These are phyloP conservation scores for Zygothrica quintamaculata DNA, from an alignment of 2,888 invertebrate genomes.

Conservation along the genomic window DNA sequence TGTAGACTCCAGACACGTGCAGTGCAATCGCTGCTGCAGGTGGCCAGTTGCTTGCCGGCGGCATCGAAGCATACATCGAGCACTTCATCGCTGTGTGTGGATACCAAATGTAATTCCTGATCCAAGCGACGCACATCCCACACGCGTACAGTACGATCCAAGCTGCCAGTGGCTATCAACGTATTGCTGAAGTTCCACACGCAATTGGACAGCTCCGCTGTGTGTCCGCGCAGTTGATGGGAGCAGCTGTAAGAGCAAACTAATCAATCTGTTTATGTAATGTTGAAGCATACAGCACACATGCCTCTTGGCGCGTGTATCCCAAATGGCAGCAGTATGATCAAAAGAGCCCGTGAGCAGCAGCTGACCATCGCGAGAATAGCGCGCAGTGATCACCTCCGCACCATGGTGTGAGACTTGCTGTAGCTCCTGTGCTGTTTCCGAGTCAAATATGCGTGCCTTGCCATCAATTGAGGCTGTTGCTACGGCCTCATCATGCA, in stretches of 20 bases:
- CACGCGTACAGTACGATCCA: conserved; percentile 89
- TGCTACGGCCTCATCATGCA: conserved; percentile 86
- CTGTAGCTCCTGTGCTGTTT: conserved; percentile 88
- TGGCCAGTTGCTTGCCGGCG: conserved; percentile 89
- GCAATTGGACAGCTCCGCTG: conserved; percentile 89
- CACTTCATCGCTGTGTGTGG: conserved; percentile 89
- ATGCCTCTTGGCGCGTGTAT: conserved; percentile 88
- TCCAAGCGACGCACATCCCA: conserved; percentile 88
- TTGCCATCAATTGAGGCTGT: conserved; percentile 92
- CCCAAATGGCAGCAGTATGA: conserved; percentile 90
- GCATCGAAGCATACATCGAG: conserved; percentile 91
- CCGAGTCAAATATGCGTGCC: conserved; percentile 89
- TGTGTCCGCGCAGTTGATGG: conserved; percentile 87
- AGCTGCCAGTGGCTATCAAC: conserved; percentile 88
- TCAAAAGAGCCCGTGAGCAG: conserved; percentile 93
- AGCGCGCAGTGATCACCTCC: conserved; percentile 90
- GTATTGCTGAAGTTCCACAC: conserved; percentile 89
- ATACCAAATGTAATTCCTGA: conserved; percentile 86
- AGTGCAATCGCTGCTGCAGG: conserved; percentile 90
- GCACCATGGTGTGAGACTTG: conserved; percentile 89
- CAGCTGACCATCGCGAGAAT: conserved; percentile 88
- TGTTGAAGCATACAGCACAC: not conserved
- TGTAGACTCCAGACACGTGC: conserved; percentile 87
- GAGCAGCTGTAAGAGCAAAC: conserved; percentile 85
- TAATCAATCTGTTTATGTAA: not conserved